Conservation (phyloP, 2,113 vertebrate genomes). For the Seriola aureovittata region DNA sequence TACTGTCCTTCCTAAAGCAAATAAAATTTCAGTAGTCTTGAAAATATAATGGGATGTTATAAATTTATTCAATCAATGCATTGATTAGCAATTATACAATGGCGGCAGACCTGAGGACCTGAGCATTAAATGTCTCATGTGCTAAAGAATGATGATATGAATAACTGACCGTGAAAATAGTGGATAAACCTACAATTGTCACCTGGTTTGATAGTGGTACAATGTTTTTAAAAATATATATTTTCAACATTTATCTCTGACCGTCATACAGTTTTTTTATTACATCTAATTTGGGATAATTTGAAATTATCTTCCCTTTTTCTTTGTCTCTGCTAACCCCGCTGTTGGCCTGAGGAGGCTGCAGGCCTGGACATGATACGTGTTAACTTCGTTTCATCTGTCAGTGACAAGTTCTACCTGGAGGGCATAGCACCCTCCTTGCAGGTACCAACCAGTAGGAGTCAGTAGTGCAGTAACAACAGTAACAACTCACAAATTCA, state of each 20-base stretch:
- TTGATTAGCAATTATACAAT: constrained; percentile 72
- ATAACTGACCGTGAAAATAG: constrained; percentile 15
- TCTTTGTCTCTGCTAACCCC: background rate
- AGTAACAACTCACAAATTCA: background rate
- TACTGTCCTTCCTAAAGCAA: constrained; percentile 64
- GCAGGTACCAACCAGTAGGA: background rate
- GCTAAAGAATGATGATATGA: constrained; percentile 37
- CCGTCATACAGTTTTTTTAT: background rate
- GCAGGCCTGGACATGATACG: background rate
- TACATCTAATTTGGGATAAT: background rate
- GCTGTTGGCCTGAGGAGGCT: background rate
- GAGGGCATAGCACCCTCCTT: background rate
- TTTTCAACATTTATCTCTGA: background rate
- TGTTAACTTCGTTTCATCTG: background rate
- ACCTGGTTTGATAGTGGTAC: background rate
- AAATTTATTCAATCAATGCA: constrained; percentile 77
- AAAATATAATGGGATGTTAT: constrained; percentile 68
- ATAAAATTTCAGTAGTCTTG: constrained; percentile 63
- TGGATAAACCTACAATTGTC: background rate
- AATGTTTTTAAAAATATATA: background rate
- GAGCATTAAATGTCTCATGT: constrained; percentile 62
- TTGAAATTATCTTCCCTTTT: background rate
- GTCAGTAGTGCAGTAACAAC: background rate
- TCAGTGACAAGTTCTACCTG: background rate
- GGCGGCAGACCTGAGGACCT: constrained; percentile 61